Evolutionary conservation across 2,888 invertebrate species (phyloP), one percentile per base, ranked within the genome.

Genomic region (Nemapogon koenigi): DNA sequence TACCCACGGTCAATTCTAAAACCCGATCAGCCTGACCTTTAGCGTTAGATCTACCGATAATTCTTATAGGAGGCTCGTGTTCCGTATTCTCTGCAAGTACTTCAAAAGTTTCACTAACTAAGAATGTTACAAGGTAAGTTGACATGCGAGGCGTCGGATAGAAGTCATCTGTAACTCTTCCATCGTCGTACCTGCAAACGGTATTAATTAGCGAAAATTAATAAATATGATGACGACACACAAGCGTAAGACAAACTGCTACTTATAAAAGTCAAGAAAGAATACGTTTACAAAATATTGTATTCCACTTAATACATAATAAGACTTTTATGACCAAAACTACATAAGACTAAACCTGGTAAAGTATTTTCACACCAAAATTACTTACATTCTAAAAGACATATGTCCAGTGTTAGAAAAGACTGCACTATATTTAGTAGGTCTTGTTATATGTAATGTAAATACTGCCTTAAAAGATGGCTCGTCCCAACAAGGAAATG

Each of bases 401-500:
- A 18, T 17, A 17, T 10, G 7, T 3, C 78, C 81, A 73, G 88
- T 89, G 47, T 89, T 89, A 1, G 87, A 85, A 42, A 82, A 70
- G 1, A 79, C 72, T 1, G 58, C 60, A 3, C 57, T 57, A 55
- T 82, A 83, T 16, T 60, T 60, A 0, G 49, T 44, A 3, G 84
- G 81, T 40, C 83, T 81, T 1, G 82, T 81, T 35, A 94, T 70
- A 45, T 82, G 85, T 4, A 94, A 68, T 4, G 70, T 80, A 49
- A 91, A 94, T 4, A 75, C 83, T 1, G 93, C 87, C 59, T 93
- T 92, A 54, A 87, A 88, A 1, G 84, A 78, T 0, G 93, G 94
- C 47, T 94, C 92, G 52, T 94, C 94, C 65, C 92, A 91, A 57
- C 92, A 93, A 0, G 94, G 94, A 51, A 94, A 94, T 0, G 90